These are phyloP conservation scores for Deladenus siricidicola DNA, from an alignment of 2,888 invertebrate species.

Conservation along the genomic window DNA sequence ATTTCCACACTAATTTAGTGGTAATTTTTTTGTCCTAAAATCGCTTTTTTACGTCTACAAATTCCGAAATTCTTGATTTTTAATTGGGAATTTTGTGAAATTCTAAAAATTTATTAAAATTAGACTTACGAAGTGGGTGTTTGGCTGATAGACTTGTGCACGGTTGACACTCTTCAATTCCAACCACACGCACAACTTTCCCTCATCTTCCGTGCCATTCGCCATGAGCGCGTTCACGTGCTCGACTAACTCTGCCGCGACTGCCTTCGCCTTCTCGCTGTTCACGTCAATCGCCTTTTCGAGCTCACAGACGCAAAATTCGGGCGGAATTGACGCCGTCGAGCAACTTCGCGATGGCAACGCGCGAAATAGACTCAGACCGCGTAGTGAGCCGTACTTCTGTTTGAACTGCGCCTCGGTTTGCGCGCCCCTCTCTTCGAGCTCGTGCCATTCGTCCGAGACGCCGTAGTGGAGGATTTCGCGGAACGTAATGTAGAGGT, in stretches of 20 bases:
- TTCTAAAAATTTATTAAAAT: no score
- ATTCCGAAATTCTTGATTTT: no score
- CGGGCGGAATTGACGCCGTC: slow-evolving; percentile 44
- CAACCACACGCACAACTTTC: neutral
- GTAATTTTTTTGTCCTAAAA: no score
- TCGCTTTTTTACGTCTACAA: no score
- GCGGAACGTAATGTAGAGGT: slow-evolving; percentile 41
- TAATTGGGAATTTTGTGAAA: no score
- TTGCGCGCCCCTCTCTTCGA: neutral
- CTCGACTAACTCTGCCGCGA: slow-evolving; percentile 22
- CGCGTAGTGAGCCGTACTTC: slow-evolving; percentile 12
- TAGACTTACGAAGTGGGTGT: neutral
- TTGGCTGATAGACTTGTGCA: neutral
- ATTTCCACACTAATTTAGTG: no score
- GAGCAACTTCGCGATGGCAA: slow-evolving; percentile 36
- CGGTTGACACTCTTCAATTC: neutral
- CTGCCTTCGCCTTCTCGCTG: slow-evolving; percentile 24
- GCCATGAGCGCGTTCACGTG: slow-evolving; percentile 35
- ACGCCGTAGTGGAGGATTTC: slow-evolving; percentile 28
- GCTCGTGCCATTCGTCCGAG: slow-evolving; percentile 10
- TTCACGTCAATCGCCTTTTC: slow-evolving; percentile 28
- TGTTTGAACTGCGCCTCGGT: neutral
- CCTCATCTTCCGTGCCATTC: neutral
- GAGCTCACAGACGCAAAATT: slow-evolving; percentile 45
- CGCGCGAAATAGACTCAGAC: slow-evolving; percentile 31